phyloP scores from a whole-genome alignment of 2,113 vertebrate genomes.

The Apodemus speciosus region DNA sequence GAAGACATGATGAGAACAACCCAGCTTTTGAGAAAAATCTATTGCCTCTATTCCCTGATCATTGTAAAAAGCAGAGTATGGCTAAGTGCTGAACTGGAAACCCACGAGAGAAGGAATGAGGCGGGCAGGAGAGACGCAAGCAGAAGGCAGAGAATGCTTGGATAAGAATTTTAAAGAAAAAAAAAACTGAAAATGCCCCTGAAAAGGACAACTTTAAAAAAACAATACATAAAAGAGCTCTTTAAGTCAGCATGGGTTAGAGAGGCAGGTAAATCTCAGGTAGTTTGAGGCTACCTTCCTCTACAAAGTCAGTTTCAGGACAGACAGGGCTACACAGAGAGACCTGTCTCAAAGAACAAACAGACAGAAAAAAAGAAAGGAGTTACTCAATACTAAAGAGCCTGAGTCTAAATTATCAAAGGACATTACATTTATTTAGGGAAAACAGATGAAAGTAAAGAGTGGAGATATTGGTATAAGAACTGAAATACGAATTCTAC shows the following conservation, averaged over 20 bases:
- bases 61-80: background rate
- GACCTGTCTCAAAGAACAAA: background rate
- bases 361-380: background rate
- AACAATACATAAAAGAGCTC: background rate
- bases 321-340: background rate
- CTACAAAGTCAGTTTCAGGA: background rate
- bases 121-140: background rate
- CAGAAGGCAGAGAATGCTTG: background rate
- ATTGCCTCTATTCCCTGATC: background rate
- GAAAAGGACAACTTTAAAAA: background rate
- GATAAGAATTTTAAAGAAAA: background rate
- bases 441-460: background rate
- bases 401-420: background rate
- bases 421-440: background rate
- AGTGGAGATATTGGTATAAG: background rate
- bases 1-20: conserved; percentile 11
- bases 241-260: background rate
- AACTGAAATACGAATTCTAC: background rate
- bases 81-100: background rate
- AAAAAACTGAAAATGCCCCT: background rate
- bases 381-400: background rate
- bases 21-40: background rate
- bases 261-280: background rate
- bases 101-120: background rate
- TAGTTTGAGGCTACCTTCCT: background rate